Percentiles rank a stretch among this genome's conserved stretches.
phyloP scores from a whole-genome alignment of 2,113 vertebrate genomes.

The Datnioides undecimradiatus region DNA sequence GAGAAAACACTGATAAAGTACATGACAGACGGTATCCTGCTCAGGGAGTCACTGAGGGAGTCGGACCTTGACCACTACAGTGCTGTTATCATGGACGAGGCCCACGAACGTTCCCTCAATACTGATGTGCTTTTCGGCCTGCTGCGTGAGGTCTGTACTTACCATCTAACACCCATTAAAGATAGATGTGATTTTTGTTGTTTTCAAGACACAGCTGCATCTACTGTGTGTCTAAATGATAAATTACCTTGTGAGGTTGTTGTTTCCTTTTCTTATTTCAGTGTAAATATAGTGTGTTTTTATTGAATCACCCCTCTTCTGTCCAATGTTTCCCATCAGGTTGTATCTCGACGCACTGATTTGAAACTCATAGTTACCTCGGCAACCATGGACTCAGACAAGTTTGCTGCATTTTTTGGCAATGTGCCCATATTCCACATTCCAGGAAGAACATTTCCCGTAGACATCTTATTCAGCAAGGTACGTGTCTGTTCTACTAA shows the following conservation, averaged over 20 bases:
- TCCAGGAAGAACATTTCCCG: constrained; percentile 97
- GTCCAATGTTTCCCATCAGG: constrained; percentile 79
- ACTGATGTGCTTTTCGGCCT: constrained; percentile 98
- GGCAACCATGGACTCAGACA: constrained; percentile 98
- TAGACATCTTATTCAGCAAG: constrained; percentile 98
- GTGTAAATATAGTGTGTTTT: neutral
- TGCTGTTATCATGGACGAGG: constrained; percentile 98
- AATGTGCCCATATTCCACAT: constrained; percentile 98
- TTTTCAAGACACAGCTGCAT: neutral
- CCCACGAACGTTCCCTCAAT: constrained; percentile 96
- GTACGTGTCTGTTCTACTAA: constrained; percentile 72
- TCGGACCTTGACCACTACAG: constrained; percentile 98
- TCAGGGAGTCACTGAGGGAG: constrained; percentile 96
- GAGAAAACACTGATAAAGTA: constrained; percentile 98
- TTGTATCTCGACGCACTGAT: constrained; percentile 95
- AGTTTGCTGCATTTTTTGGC: constrained; percentile 97
- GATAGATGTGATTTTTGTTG: neutral
- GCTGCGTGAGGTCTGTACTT: constrained; percentile 89
- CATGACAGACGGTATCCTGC: constrained; percentile 98
- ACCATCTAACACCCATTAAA: neutral
- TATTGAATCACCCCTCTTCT: neutral
- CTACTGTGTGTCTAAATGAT: neutral
- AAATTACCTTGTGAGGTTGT: neutral
- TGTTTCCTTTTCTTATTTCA: neutral
- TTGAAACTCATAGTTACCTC: constrained; percentile 98